Conservation (phyloP, 1,140 invertebrate species). For the Steinernema khuongi region DNA sequence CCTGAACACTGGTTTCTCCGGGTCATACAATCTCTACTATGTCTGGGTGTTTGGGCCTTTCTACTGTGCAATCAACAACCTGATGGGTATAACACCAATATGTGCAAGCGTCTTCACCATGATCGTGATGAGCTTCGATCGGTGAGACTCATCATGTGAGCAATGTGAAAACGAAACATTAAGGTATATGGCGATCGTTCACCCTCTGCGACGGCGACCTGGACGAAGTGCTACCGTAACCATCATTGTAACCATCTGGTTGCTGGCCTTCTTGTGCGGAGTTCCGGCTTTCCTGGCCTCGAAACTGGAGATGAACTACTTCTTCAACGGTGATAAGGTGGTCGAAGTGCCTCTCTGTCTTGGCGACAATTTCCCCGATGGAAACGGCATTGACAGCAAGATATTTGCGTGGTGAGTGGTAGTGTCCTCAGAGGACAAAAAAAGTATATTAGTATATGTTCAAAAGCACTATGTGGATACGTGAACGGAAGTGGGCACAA, state of each 20-base stretch:
- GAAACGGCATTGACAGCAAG: constrained; percentile 36
- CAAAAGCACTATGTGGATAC: too few species aligned
- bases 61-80: constrained; percentile 54
- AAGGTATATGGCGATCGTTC: constrained; percentile 85
- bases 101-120: constrained; percentile 58
- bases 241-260: constrained; percentile 75
- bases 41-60: constrained; percentile 50
- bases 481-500: too few species aligned
- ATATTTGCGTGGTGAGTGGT: constrained; percentile 42
- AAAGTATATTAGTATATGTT: too few species aligned
- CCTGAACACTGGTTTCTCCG: constrained; percentile 52
- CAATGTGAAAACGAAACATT: constrained; percentile 32
- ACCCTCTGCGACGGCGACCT: constrained; percentile 77
- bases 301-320: constrained; percentile 68
- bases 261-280: constrained; percentile 71
- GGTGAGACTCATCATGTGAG: constrained; percentile 32
- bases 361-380: constrained; percentile 50
- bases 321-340: constrained; percentile 38
- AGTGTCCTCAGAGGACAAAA: too few species aligned
- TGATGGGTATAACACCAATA: constrained; percentile 58
- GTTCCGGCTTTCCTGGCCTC: constrained; percentile 77
- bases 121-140: constrained; percentile 55
- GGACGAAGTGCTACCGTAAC: constrained; percentile 72
- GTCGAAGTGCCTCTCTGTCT: constrained; percentile 47
- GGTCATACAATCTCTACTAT: constrained; percentile 56